Conservation (phyloP, 2,113 vertebrate species). For the Geothlypis trichas region DNA sequence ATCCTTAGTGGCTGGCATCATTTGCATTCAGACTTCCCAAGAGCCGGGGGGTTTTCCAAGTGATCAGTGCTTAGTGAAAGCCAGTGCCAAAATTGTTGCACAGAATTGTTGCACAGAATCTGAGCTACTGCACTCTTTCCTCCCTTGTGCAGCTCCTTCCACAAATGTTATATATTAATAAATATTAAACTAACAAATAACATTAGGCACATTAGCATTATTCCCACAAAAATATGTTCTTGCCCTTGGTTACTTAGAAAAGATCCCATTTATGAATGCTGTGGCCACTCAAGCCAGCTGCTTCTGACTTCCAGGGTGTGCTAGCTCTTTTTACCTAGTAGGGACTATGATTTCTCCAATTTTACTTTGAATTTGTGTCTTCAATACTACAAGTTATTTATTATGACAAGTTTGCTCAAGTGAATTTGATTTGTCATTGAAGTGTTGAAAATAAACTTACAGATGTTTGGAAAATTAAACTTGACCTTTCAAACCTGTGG, state of each 20-base stretch:
- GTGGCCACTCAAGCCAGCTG: neutral
- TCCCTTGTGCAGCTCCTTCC: neutral
- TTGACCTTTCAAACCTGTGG: neutral
- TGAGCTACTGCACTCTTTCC: neutral
- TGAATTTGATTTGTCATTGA: neutral
- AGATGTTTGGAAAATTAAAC: neutral
- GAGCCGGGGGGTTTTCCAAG: neutral
- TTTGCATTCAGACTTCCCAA: neutral
- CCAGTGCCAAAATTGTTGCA: neutral
- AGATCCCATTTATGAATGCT: neutral
- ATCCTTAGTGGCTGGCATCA: neutral
- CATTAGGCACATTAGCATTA: neutral
- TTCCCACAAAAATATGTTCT: neutral
- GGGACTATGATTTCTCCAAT: neutral
- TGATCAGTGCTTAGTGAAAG: neutral
- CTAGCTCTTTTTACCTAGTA: neutral
- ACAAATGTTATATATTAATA: neutral
- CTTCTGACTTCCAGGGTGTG: neutral
- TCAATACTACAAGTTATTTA: neutral
- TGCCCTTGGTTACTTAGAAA: neutral
- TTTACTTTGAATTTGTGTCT: neutral
- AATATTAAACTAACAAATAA: neutral
- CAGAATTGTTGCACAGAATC: neutral
- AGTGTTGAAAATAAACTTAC: conserved; percentile 9
- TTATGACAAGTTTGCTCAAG: neutral